Percentiles rank a stretch among this genome's conserved stretches.
Evolutionary conservation across 2,113 vertebrate genomes (phyloP).

Genomic region (Ellobius talpinus): DNA sequence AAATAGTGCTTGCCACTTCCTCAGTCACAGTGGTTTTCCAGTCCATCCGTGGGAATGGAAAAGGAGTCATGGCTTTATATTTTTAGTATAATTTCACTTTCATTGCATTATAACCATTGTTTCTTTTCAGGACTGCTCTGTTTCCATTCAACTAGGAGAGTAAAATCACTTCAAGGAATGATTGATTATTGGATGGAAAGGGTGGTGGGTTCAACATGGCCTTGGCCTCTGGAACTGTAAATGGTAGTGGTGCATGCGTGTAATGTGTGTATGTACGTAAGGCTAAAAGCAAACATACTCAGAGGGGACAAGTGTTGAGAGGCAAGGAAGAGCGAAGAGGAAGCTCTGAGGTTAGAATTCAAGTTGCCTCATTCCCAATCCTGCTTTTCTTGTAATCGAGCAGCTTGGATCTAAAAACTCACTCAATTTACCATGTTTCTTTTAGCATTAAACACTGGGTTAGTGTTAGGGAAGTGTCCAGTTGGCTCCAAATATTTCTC

Average conservation of each 20-base stretch:
- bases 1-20: neutral
- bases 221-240: neutral
- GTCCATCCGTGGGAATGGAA: conserved; percentile 7
- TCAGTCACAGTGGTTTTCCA: conserved; percentile 63
- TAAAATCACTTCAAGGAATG: neutral
- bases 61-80: conserved; percentile 32
- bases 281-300: neutral
- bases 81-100: conserved; percentile 55
- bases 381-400: neutral
- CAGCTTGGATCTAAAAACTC: neutral
- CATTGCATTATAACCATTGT: neutral
- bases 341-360: neutral
- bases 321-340: neutral
- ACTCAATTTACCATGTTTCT: conserved; percentile 1
- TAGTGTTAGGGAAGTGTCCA: neutral
- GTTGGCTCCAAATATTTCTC: neutral
- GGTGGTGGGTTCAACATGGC: neutral
- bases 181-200: neutral
- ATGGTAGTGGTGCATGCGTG: neutral
- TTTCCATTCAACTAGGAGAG: conserved; percentile 17
- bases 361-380: neutral
- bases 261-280: neutral
- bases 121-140: neutral
- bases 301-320: neutral
- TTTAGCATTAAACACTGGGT: neutral